Conservation (phyloP, 2,888 invertebrate genomes). For the Nomada ruficornis region DNA sequence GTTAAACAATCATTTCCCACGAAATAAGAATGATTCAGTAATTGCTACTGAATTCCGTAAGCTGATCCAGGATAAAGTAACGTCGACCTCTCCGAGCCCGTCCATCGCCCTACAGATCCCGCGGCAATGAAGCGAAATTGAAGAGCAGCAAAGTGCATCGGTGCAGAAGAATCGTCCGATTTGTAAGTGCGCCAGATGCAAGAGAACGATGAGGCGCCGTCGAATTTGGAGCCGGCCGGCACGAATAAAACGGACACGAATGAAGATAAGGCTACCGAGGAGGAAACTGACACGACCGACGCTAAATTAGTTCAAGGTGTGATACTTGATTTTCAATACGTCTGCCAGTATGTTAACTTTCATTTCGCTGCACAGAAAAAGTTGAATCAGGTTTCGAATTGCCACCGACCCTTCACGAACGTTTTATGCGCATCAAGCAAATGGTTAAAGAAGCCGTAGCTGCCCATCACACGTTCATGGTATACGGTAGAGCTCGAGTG, state of each 20-base stretch:
- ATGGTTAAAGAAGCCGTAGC: conserved; percentile 79
- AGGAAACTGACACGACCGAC: conserved; percentile 15
- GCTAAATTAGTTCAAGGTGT: conserved; percentile 53
- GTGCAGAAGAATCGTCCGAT: conserved; percentile 34
- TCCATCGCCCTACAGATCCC: conserved; percentile 24
- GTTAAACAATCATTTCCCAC: too few relatives aligned
- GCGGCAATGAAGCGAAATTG: conserved; percentile 66
- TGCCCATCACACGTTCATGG: conserved; percentile 80
- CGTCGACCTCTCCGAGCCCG: conserved; percentile 38
- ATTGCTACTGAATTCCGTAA: conserved; percentile 19
- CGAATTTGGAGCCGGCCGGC: conserved; percentile 54
- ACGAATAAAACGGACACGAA: conserved; percentile 62
- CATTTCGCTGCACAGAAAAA: conserved; percentile 13
- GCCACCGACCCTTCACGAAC: conserved; percentile 76
- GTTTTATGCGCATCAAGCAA: conserved; percentile 78
- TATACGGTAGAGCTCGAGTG: conserved; percentile 80
- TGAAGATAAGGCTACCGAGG: conserved; percentile 48
- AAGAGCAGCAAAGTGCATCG: conserved; percentile 39
- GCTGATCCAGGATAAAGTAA: conserved; percentile 63
- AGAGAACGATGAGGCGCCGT: conserved; percentile 69
- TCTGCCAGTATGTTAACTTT: background rate
- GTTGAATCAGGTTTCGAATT: conserved; percentile 40
- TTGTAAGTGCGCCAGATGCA: conserved; percentile 72
- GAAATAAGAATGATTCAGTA: background rate
- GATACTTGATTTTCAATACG: too few relatives aligned